Conservation (phyloP, 2,113 vertebrate species). For the Dasypus novemcinctus region DNA sequence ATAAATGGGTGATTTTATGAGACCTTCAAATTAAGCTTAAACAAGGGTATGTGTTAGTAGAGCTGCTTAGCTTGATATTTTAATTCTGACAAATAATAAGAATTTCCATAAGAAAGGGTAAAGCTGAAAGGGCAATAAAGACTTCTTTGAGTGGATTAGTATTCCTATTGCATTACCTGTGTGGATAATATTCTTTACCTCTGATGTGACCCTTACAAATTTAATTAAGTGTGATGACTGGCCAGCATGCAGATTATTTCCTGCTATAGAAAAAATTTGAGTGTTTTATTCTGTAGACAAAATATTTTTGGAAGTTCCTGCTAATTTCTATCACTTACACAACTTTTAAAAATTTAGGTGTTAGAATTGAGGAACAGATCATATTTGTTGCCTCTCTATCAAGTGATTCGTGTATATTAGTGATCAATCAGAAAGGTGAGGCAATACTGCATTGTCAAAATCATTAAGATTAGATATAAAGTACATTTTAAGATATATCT, state of each 20-base stretch:
- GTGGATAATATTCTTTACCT: constrained; percentile 70
- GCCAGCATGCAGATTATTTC: constrained; percentile 55
- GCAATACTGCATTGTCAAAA: background rate
- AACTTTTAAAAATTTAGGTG: constrained; percentile 19
- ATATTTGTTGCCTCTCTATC: background rate
- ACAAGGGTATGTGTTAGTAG: constrained; percentile 61
- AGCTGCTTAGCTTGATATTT: constrained; percentile 68
- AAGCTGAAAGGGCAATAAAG: constrained; percentile 61
- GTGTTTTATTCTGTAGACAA: constrained; percentile 27
- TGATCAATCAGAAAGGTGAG: background rate
- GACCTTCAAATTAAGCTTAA: constrained; percentile 56
- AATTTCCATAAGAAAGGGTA: constrained; percentile 61
- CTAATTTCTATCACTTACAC: background rate
- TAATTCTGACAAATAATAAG: constrained; percentile 66
- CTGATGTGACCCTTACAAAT: constrained; percentile 73
- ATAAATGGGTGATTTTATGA: constrained; percentile 67
- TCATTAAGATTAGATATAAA: background rate
- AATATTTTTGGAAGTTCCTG: constrained; percentile 31
- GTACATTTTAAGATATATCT: background rate
- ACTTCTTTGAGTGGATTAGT: constrained; percentile 61
- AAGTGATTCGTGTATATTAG: background rate
- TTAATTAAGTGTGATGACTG: constrained; percentile 73
- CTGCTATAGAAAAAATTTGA: constrained; percentile 5
- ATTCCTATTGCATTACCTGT: constrained; percentile 56
- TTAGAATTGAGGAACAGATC: background rate